phyloP scores from a whole-genome alignment of 2,888 invertebrate genomes.

The Drosophila meridiana region DNA sequence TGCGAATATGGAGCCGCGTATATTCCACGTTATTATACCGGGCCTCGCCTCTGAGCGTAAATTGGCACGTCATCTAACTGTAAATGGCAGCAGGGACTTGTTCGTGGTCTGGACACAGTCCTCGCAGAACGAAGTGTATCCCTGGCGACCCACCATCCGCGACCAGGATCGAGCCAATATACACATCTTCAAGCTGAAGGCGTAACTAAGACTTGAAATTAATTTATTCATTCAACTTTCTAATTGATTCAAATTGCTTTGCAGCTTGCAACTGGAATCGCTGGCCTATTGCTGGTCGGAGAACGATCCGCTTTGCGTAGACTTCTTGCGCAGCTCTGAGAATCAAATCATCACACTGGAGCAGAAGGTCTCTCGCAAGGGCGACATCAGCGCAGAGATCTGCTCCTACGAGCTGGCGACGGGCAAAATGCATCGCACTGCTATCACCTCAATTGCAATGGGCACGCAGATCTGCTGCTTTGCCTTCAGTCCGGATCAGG shows the following conservation, averaged over 20 bases:
- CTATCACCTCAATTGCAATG: constrained; percentile 89
- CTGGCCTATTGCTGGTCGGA: constrained; percentile 94
- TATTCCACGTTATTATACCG: constrained; percentile 86
- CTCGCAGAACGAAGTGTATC: constrained; percentile 94
- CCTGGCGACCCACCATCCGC: constrained; percentile 94
- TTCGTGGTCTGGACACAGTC: constrained; percentile 94
- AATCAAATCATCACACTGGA: constrained; percentile 92
- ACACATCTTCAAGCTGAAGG: constrained; percentile 91
- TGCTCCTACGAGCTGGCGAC: constrained; percentile 87
- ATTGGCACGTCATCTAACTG: constrained; percentile 82
- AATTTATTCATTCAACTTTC: background rate
- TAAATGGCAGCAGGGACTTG: constrained; percentile 84
- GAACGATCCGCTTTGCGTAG: constrained; percentile 93
- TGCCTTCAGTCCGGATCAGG: constrained; percentile 89
- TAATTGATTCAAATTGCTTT: constrained; percentile 8
- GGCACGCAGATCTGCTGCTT: constrained; percentile 90
- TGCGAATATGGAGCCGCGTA: constrained; percentile 89
- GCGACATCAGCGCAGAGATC: constrained; percentile 90
- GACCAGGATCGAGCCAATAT: constrained; percentile 95
- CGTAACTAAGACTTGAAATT: constrained; percentile 85
- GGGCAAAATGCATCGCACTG: constrained; percentile 88
- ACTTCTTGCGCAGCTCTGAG: constrained; percentile 90
- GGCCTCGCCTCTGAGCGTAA: constrained; percentile 83
- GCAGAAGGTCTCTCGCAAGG: constrained; percentile 91
- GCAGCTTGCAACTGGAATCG: constrained; percentile 89